Evolutionary conservation across 2,113 vertebrate genomes (phyloP).

Genomic region (Bubalus kerabau): DNA sequence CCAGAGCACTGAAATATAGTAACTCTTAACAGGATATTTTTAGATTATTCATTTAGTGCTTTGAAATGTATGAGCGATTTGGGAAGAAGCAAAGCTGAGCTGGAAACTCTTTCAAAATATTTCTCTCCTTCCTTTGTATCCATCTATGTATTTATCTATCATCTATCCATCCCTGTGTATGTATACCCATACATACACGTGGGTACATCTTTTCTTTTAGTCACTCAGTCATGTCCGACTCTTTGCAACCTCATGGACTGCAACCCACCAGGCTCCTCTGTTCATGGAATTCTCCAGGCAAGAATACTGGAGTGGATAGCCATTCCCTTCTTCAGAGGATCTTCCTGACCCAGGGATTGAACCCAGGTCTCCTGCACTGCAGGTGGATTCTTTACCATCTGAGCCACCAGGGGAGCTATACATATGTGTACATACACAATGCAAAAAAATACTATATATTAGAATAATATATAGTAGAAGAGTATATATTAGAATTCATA

Average conservation of each 20-base stretch:
- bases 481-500: neutral
- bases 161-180: too few species aligned
- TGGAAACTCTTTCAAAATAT: neutral
- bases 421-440: neutral
- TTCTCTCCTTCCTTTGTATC: neutral
- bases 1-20: neutral
- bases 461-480: neutral
- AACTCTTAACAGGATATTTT: neutral
- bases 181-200: neutral
- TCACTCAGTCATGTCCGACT: neutral
- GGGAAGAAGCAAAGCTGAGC: constrained; percentile 6
- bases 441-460: neutral
- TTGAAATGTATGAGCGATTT: constrained; percentile 8
- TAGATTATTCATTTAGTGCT: neutral
- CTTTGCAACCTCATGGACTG: neutral
- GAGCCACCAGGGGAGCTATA: neutral
- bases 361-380: neutral
- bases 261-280: neutral
- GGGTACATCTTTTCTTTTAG: neutral
- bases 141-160: neutral
- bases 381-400: neutral
- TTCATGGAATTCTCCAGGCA: neutral
- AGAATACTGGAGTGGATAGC: neutral
- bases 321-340: neutral
- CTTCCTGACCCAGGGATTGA: neutral